Conservation (phyloP, 2,113 vertebrate species). For the Cyprinus carpio region DNA sequence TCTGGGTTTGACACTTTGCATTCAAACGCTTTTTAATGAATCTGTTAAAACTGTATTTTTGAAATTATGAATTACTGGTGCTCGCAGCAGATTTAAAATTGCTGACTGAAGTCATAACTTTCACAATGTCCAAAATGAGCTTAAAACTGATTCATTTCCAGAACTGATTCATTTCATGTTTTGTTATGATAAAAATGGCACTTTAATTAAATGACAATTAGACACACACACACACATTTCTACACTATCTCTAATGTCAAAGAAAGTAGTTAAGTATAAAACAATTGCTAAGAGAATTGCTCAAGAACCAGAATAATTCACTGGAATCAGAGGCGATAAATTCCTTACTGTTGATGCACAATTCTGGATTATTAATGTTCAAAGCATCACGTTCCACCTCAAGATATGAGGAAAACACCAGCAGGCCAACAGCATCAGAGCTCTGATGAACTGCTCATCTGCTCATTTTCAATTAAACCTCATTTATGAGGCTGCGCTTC, state of each 20-base stretch:
- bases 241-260: not conserved
- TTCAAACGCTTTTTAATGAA: not conserved
- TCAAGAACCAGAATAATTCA: slow-evolving; percentile 9
- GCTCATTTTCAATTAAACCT: slow-evolving; percentile 74
- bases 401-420: not conserved
- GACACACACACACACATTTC: not conserved
- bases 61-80: not conserved
- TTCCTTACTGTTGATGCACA: not conserved
- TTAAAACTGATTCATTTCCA: not conserved
- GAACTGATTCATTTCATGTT: not conserved
- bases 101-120: not conserved
- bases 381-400: not conserved
- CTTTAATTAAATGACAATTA: not conserved
- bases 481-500: slow-evolving; percentile 65
- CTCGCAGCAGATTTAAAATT: not conserved
- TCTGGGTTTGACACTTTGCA: not conserved
- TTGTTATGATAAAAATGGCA: not conserved
- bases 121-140: not conserved
- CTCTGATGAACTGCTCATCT: slow-evolving; percentile 62
- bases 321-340: not conserved
- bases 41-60: too few species aligned
- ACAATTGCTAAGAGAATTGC: not conserved
- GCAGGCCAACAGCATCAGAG: slow-evolving; percentile 52
- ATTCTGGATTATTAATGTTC: not conserved
- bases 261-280: not conserved